Base-by-base conservation (phyloP, 37 sponge, comb jelly and placozoan species). In the Hormiphora californensis region DNA sequence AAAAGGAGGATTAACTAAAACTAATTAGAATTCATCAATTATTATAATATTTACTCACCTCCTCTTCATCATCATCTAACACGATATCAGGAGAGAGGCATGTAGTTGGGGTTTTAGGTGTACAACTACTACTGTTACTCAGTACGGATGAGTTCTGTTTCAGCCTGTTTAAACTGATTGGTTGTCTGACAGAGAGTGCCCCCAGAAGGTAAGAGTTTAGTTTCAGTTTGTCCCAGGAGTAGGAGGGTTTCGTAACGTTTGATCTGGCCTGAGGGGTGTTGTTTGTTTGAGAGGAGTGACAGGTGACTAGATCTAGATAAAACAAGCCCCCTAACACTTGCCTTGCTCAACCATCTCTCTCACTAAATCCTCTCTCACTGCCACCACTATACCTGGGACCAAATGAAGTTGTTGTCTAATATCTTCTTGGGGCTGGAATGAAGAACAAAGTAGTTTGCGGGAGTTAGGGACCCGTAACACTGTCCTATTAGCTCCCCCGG, bases 161-260 rank as follows among this genome's bases (percentile, higher is more conserved):
- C 19, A 65, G 67, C 35, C 67, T 27, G 67, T 65, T 65, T 19
- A 65, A 17, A 17, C 67, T 65, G 67, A 65, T 65, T 28, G 67
- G 67, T 28, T 65, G 67, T 65, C 67, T 65, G 36, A 65, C 67
- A 33, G 67, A 65, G 32, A 65, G 37, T 3, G 67, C 67, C 35
- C 67, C 67, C 36, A 65, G 37, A 3, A 65, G 37, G 37, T 34
- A 65, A 17, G 67, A 34, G 67, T 65, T 35, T 32, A 65, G 37
- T 31, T 65, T 65, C 17, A 65, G 17, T 17, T 65, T 65, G 67
- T 65, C 37, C 67, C 67, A 65, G 36, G 67, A 28, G 67, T 65
- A 65, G 4, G 67, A 65, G 37, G 67, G 67, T 33, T 65, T 65
- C 9, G 67, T 65, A 4, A 65, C 67, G 67, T 65, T 65, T 7